Conservation (phyloP, 2,113 vertebrate genomes). For the Pogonocichla stellata region DNA sequence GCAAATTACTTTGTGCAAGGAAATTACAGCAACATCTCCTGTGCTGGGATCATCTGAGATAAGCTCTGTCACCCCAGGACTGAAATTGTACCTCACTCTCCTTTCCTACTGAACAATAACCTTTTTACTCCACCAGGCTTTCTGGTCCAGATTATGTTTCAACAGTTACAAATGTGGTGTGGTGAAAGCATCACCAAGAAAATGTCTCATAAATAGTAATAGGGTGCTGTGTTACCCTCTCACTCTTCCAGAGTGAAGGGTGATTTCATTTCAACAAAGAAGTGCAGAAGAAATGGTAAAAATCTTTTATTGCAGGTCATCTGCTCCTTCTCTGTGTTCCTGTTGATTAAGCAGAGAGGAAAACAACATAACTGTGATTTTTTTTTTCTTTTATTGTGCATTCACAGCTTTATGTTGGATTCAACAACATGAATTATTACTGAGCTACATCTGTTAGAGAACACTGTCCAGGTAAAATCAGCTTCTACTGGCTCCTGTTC, state of each 20-base stretch:
- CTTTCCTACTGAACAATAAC: neutral
- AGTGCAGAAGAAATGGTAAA: neutral
- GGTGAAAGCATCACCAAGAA: neutral
- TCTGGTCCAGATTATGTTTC: neutral
- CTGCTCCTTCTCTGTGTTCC: neutral
- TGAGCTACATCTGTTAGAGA: slow-evolving; percentile 13
- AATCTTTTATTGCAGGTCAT: neutral
- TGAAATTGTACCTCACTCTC: neutral
- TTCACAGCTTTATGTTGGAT: neutral
- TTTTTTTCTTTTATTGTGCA: neutral
- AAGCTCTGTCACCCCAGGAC: neutral
- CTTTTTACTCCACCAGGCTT: neutral
- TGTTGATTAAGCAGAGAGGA: neutral
- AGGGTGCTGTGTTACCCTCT: neutral
- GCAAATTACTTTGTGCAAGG: neutral
- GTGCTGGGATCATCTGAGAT: neutral
- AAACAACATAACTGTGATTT: neutral
- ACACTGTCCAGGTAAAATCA: neutral
- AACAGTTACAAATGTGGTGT: neutral
- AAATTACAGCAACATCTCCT: neutral
- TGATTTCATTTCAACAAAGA: neutral
- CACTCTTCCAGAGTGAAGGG: neutral
- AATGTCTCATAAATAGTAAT: neutral
- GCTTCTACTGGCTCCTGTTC: neutral
- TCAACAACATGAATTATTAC: neutral